Evolutionary conservation across 2,888 invertebrate species (phyloP), one percentile per base, ranked within the genome.

Genomic region (Spilosoma lubricipeda): DNA sequence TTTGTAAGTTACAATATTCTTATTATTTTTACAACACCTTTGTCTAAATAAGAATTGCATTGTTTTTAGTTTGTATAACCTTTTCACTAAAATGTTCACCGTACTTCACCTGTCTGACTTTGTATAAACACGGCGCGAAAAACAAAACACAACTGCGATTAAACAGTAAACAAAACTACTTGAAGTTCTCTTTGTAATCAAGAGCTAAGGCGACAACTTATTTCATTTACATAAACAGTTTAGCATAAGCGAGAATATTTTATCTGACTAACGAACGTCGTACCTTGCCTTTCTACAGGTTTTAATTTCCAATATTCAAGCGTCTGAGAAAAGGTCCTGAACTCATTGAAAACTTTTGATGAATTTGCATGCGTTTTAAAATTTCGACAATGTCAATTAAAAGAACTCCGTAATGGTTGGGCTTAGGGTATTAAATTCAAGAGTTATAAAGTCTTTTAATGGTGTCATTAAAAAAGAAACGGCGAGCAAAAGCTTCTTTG

Each of bases 201-300:
- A 91, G 91, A 91, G 89, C 88, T 90, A 89, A 90, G 88, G 89
- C 91, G 92, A 92, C 92, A 92, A 93, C 89, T 92, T 92, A 92
- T 91, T 93, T 90, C 90, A 93, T 93, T 93, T 92, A 90, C 93
- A 92, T 93, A 93, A 93, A 93, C 91, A 90, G 89, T 91, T 91
- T 90, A 90, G 89, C 90, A 90, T 91, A 91, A 91, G 87, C 88
- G 85, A 85, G 88, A 90, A 88, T 89, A 86, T 89, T 90, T 90
- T 87, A 89, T 88, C 86, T 87, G 84, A 86, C 84, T 84, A 82
- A 85, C 84, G 87, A 88, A 88, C 86, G 80, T 85, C 82, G 83
- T 83, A 88, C 88, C 88, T 88, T 84, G 64, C 82, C 81, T 82
- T 39, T 83, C 80, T 81, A 82, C 74, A 79, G 76, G 79, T 83